A percentile compares a stretch with the other conserved stretches of the same genome.
Conservation (phyloP, 2,113 vertebrate genomes). For the Furnarius figulus region DNA sequence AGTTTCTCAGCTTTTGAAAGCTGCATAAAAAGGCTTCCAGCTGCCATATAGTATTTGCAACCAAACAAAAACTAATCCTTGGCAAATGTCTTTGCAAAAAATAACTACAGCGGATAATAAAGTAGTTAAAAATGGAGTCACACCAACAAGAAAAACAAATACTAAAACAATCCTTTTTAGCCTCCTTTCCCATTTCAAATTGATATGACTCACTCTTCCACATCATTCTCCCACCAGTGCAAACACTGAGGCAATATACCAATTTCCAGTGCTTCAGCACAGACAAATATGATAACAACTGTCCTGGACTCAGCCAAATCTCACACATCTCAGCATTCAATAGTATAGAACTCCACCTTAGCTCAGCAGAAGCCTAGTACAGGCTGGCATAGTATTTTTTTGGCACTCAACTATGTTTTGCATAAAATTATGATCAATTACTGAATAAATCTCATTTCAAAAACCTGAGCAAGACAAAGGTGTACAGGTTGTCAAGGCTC, state of each 20-base stretch:
- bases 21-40: constrained; percentile 42
- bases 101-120: constrained; percentile 37
- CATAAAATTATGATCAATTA: neutral
- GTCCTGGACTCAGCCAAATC: neutral
- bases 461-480: neutral
- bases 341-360: neutral
- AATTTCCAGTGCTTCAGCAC: neutral
- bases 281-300: neutral
- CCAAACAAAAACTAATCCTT: constrained; percentile 53
- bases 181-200: neutral
- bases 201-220: neutral
- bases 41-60: constrained; percentile 54
- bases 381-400: neutral
- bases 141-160: constrained; percentile 20
- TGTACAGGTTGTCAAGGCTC: neutral
- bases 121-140: constrained; percentile 25
- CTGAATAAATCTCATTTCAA: neutral
- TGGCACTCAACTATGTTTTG: neutral
- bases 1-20: constrained; percentile 60
- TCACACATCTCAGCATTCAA: neutral
- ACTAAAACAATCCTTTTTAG: neutral
- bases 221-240: constrained; percentile 15
- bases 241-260: constrained; percentile 5
- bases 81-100: constrained; percentile 49
- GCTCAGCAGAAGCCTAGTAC: neutral